These are phyloP conservation scores for Malacosoma neustria DNA, from an alignment of 2,888 invertebrate species.

Conservation along the genomic window DNA sequence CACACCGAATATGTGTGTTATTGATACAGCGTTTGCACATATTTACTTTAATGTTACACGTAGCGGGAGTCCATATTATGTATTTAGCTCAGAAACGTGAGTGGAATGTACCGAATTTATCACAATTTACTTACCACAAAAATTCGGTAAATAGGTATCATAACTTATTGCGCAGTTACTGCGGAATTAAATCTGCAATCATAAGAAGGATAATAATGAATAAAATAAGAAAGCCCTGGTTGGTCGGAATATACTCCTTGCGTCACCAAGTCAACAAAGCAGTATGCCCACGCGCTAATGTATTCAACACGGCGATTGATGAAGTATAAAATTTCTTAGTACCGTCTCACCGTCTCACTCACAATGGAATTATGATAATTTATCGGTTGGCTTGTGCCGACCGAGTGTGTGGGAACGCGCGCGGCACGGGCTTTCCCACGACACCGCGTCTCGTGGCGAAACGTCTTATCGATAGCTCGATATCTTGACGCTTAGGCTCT, in stretches of 20 bases:
- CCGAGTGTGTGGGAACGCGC: constrained; percentile 75
- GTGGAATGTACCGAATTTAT: constrained; percentile 14
- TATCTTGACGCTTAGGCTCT: constrained; percentile 41
- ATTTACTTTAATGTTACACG: constrained; percentile 19
- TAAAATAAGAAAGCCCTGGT: constrained; percentile 37
- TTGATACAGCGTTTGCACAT: constrained; percentile 15
- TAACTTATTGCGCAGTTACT: constrained; percentile 24
- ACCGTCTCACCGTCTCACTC: constrained; percentile 74
- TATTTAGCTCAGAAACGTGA: constrained; percentile 23
- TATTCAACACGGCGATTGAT: constrained; percentile 73
- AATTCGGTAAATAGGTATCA: constrained; percentile 6
- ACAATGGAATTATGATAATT: constrained; percentile 76
- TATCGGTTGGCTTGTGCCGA: constrained; percentile 75
- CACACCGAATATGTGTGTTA: constrained; percentile 13
- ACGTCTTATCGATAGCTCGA: constrained; percentile 34
- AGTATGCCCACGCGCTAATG: constrained; percentile 66
- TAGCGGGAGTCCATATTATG: constrained; percentile 14
- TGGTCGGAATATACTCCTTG: constrained; percentile 22
- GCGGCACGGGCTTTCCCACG: constrained; percentile 75
- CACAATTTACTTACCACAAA: constrained; percentile 24
- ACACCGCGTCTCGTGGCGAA: constrained; percentile 32
- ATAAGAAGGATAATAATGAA: constrained; percentile 44
- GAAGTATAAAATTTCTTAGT: constrained; percentile 75
- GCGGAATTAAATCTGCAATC: constrained; percentile 37
- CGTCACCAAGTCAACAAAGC: constrained; percentile 54